Conservation (phyloP, 2,888 invertebrate genomes). For the Myopa testacea region DNA sequence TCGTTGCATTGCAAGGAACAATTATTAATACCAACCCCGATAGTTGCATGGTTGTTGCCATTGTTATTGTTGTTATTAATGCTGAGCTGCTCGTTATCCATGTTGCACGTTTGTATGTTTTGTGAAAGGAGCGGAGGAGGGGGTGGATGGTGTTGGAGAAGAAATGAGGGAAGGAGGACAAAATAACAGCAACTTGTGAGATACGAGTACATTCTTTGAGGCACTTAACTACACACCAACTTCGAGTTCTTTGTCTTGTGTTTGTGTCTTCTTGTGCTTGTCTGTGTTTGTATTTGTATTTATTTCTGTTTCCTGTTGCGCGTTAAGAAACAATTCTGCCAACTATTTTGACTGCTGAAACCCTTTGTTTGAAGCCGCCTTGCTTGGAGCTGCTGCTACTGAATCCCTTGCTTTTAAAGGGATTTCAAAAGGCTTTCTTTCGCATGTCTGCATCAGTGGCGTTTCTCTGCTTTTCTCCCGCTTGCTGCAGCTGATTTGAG, state of each 20-base stretch:
- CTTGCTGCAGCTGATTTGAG: too few species aligned
- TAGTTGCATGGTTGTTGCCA: not conserved
- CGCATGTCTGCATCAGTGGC: too few species aligned
- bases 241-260: not conserved
- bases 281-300: not conserved
- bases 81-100: not conserved
- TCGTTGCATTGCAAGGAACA: slow-evolving; percentile 28
- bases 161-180: not conserved
- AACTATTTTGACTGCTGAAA: too few species aligned
- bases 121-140: not conserved
- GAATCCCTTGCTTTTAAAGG: not conserved
- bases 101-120: not conserved
- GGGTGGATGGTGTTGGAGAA: not conserved
- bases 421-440: too few species aligned
- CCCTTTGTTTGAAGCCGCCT: not conserved
- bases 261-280: not conserved
- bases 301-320: not conserved
- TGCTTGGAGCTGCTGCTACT: not conserved
- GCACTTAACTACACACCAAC: not conserved
- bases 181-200: not conserved
- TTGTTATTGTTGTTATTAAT: not conserved
- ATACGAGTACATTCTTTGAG: not conserved
- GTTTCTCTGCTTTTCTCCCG: too few species aligned
- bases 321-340: not conserved
- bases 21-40: slow-evolving; percentile 21